Conservation (phyloP, 2,113 vertebrate genomes). For the Cygnus atratus region DNA sequence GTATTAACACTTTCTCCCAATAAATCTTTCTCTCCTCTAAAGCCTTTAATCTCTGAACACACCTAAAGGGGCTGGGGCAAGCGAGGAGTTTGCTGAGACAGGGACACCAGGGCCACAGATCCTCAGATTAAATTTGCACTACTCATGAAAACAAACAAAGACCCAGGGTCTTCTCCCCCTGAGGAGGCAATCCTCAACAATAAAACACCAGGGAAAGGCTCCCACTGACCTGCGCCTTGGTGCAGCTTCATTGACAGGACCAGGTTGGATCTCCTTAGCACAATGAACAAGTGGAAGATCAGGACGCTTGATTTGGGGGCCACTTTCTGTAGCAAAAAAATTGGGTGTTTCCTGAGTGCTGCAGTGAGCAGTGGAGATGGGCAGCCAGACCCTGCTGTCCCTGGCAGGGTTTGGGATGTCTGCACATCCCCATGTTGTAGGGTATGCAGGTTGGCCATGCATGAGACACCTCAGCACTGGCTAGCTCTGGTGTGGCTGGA, state of each 20-base stretch:
- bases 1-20: slow-evolving; percentile 80
- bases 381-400: neutral
- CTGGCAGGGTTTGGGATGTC: neutral
- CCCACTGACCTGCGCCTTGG: neutral
- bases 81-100: neutral
- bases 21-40: slow-evolving; percentile 49
- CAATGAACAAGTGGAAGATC: neutral
- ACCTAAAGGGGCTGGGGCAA: neutral
- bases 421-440: rapidly evolving
- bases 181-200: neutral
- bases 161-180: neutral
- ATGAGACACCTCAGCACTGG: too few relatives aligned
- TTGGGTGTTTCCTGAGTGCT: neutral
- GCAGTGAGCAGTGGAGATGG: neutral
- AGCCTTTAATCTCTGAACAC: neutral
- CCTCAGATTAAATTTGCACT: neutral
- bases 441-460: too few relatives aligned
- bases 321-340: neutral
- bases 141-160: neutral
- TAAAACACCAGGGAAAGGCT: neutral
- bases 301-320: neutral
- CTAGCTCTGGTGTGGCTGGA: neutral
- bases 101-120: rapidly evolving
- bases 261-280: neutral
- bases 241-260: neutral